Conservation (phyloP, 2,888 invertebrate genomes). For the Plagodis dolabraria region DNA sequence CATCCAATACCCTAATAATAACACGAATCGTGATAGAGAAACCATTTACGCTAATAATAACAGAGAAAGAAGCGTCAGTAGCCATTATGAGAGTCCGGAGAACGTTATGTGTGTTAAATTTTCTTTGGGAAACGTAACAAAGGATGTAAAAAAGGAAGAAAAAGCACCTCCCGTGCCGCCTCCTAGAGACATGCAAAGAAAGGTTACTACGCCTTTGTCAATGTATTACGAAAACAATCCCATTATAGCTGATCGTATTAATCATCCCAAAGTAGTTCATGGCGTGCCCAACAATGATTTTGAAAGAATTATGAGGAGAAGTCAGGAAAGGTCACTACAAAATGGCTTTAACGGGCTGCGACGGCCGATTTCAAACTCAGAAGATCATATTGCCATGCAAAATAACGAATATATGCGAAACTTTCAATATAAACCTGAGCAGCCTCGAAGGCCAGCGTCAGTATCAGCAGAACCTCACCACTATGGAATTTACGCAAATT, state of each 20-base stretch:
- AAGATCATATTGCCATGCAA: constrained; percentile 82
- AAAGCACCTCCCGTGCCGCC: constrained; percentile 91
- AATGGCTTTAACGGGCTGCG: constrained; percentile 73
- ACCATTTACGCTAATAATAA: constrained; percentile 69
- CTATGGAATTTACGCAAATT: constrained; percentile 72
- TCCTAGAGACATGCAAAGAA: constrained; percentile 89
- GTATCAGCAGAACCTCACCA: constrained; percentile 81
- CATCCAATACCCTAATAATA: constrained; percentile 71
- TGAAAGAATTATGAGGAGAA: constrained; percentile 77
- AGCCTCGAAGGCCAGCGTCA: constrained; percentile 77
- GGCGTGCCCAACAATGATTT: constrained; percentile 80
- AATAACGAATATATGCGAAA: constrained; percentile 71
- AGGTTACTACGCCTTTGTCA: constrained; percentile 80
- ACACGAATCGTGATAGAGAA: constrained; percentile 60
- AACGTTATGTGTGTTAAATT: constrained; percentile 81
- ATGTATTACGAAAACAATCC: constrained; percentile 79
- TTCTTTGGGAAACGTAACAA: constrained; percentile 77
- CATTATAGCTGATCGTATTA: constrained; percentile 61
- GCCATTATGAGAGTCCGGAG: constrained; percentile 69
- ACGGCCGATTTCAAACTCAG: constrained; percentile 78
- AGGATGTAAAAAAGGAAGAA: constrained; percentile 67
- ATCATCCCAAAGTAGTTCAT: constrained; percentile 54
- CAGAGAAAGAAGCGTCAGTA: constrained; percentile 66
- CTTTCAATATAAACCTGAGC: constrained; percentile 64
- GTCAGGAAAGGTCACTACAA: constrained; percentile 74